phyloP scores from a whole-genome alignment of 2,888 invertebrate species.

The Lumbricus terrestris region DNA sequence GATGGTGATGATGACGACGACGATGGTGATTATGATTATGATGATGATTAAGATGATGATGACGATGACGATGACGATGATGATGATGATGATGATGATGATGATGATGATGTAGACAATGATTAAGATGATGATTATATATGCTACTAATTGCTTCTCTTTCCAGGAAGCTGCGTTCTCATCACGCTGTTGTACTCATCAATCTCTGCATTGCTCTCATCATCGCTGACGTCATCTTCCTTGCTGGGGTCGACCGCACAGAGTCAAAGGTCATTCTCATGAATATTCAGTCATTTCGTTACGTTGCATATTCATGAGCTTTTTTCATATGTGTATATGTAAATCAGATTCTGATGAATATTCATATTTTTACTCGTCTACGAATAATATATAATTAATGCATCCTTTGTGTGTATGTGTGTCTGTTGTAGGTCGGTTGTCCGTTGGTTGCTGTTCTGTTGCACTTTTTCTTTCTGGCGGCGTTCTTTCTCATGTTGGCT shows the following conservation, averaged over 20 bases:
- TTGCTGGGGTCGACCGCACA: constrained; percentile 42
- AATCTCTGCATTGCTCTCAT: constrained; percentile 50
- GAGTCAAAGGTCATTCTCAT: not conserved
- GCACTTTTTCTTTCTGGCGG: constrained; percentile 50
- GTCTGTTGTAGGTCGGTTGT: constrained; percentile 44
- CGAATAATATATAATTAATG: not conserved
- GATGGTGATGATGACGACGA: no score
- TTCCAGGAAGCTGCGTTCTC: constrained; percentile 43
- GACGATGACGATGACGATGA: no score
- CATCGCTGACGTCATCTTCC: constrained; percentile 45
- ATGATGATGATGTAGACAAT: no score
- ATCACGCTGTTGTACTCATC: constrained; percentile 46
- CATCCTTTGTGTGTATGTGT: not conserved
- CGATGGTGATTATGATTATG: no score
- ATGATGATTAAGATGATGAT: no score
- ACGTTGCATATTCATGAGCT: no score
- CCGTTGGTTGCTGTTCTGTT: constrained; percentile 46
- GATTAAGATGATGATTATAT: no score
- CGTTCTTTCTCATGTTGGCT: constrained; percentile 51
- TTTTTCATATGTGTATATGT: no score
- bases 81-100: no score
- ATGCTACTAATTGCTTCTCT: not conserved
- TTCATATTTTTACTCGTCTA: no score
- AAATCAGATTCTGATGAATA: no score
- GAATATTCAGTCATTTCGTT: no score